Conservation (phyloP, 2,888 invertebrate genomes). For the Drosophila anomelani region DNA sequence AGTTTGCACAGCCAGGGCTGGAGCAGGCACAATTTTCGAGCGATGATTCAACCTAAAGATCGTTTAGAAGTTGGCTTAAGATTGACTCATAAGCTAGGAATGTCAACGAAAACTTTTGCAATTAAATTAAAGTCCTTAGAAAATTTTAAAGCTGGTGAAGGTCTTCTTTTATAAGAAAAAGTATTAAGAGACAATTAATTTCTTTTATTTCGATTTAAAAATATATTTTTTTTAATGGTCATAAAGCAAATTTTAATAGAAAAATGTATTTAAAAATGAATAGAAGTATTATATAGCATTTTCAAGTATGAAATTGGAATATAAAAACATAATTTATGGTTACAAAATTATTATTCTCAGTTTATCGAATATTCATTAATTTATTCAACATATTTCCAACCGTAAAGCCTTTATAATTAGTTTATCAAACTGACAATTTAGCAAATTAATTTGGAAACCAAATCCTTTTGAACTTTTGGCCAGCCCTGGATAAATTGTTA, state of each 20-base stretch:
- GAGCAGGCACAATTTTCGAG: not conserved
- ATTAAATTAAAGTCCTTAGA: not conserved
- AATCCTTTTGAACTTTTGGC: not conserved
- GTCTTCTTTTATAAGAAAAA: too few species aligned
- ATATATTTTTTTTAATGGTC: not conserved
- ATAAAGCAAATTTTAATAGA: not conserved
- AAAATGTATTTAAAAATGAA: not conserved
- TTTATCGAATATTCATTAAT: not conserved
- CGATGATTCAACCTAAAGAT: not conserved
- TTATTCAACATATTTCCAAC: not conserved
- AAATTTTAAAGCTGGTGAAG: not conserved
- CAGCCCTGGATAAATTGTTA: constrained; percentile 49
- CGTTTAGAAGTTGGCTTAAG: not conserved
- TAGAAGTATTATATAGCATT: not conserved
- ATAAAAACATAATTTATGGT: not conserved
- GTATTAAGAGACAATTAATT: too few species aligned
- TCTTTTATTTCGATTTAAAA: too few species aligned
- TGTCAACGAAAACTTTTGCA: not conserved
- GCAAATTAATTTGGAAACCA: not conserved
- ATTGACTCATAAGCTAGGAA: not conserved
- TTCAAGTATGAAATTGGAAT: not conserved
- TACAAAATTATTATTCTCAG: not conserved
- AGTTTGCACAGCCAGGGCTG: constrained; percentile 29
- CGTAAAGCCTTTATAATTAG: not conserved
- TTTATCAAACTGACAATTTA: not conserved